Evolutionary conservation across 1,140 invertebrate genomes (phyloP).

Genomic region (Mamestra configurata): DNA sequence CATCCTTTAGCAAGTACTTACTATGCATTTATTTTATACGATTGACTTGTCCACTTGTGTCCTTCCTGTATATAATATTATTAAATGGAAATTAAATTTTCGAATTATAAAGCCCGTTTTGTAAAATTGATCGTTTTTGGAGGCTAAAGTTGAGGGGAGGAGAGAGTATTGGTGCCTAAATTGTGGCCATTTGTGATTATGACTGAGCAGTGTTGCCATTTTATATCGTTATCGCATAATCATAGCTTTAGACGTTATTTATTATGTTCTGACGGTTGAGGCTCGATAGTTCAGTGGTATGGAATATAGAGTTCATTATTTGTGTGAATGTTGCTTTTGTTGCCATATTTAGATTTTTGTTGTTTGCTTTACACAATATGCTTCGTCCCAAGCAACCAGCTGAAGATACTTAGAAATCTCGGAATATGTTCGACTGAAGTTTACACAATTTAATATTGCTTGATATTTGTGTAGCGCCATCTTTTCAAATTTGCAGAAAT

Average conservation of each 20-base stretch:
- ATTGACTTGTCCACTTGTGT: conserved; percentile 31
- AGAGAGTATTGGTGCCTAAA: conserved; percentile 39
- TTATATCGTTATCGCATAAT: conserved; percentile 38
- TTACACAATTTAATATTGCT: not conserved
- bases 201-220: conserved; percentile 46
- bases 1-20: conserved; percentile 8
- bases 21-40: conserved; percentile 43
- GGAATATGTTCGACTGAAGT: not conserved
- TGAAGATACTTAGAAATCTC: not conserved
- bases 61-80: conserved; percentile 31
- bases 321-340: conserved; percentile 1
- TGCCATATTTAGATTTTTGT: not conserved
- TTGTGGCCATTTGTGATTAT: conserved; percentile 12
- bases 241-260: conserved; percentile 43
- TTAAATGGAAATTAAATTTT: conserved; percentile 39
- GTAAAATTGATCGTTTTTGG: conserved; percentile 6
- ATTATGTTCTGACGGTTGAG: conserved; percentile 17
- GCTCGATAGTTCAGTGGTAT: conserved; percentile 19
- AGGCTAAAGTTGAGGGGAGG: conserved; percentile 9
- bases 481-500: not conserved
- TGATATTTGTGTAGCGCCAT: not conserved
- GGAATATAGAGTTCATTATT: conserved; percentile 13
- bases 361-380: not conserved
- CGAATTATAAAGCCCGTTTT: conserved; percentile 14
- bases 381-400: not conserved